Conservation (phyloP, 2,113 vertebrate species). For the Gymnobelideus leadbeateri region DNA sequence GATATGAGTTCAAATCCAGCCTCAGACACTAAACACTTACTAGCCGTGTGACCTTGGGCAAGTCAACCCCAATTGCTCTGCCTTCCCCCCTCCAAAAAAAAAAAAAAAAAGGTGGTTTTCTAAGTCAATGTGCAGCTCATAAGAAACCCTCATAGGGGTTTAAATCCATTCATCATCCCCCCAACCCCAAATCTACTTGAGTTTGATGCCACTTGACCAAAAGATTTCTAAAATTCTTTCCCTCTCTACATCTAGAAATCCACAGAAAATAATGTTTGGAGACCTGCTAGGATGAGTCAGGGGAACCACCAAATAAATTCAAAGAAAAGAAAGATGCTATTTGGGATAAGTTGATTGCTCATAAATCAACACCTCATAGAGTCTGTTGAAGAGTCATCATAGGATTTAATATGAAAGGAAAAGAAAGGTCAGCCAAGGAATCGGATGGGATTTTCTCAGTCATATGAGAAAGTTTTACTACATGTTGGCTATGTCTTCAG, state of each 20-base stretch:
- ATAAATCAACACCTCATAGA: background rate
- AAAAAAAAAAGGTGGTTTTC: too few species aligned
- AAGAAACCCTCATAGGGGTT: background rate
- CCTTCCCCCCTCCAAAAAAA: too few species aligned
- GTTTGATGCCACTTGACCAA: background rate
- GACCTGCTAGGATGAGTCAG: background rate
- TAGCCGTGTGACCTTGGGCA: too few species aligned
- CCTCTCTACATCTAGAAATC: background rate
- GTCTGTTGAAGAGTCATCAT: background rate
- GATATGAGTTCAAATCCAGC: too few species aligned
- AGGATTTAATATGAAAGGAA: slow-evolving; percentile 14
- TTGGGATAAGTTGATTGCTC: slow-evolving; percentile 2
- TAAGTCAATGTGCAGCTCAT: background rate
- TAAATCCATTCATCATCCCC: background rate
- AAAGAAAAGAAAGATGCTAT: background rate
- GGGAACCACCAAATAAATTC: background rate
- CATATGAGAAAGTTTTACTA: background rate
- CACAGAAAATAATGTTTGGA: slow-evolving; percentile 7
- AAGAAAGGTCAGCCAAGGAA: background rate
- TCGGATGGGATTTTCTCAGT: background rate
- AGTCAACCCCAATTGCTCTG: too few species aligned
- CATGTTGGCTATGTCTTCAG: background rate
- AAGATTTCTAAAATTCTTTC: background rate
- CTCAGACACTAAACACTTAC: too few species aligned
- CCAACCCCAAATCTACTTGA: background rate